These are phyloP conservation scores for Glaucidium brasilianum DNA, from an alignment of 2,113 vertebrate species.

Conservation along the genomic window DNA sequence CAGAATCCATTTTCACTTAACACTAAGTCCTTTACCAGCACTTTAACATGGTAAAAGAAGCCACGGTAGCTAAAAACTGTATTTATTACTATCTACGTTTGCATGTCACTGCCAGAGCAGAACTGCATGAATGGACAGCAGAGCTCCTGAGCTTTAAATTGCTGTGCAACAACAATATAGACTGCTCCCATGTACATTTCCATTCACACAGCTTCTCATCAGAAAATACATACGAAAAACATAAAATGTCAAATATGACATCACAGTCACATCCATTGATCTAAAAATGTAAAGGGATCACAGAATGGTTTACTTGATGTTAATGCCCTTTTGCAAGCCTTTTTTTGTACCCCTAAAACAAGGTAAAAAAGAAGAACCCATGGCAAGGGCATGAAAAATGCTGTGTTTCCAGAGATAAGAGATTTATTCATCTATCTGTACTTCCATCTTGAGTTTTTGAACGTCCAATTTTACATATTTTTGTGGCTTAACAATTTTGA, in stretches of 20 bases:
- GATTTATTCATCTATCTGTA: neutral
- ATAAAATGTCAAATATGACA: neutral
- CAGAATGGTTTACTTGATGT: neutral
- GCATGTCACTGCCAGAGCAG: neutral
- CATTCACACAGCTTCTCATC: neutral
- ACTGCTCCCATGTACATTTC: neutral
- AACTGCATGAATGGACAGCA: fast-evolving
- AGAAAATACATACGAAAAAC: neutral
- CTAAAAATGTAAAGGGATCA: neutral
- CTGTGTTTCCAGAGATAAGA: neutral
- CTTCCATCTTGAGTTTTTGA: neutral
- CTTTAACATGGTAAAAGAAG: neutral
- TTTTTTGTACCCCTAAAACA: neutral
- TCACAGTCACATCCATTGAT: neutral
- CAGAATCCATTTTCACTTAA: neutral
- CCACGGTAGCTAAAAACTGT: neutral
- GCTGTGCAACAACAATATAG: neutral
- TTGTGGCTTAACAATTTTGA: neutral
- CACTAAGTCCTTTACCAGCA: neutral
- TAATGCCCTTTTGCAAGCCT: neutral
- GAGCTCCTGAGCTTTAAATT: neutral
- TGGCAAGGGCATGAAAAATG: neutral
- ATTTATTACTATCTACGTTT: neutral
- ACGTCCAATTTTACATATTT: neutral
- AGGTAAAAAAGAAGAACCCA: neutral